phyloP scores from a whole-genome alignment of 2,888 invertebrate genomes.

The Diarsia rubi region DNA sequence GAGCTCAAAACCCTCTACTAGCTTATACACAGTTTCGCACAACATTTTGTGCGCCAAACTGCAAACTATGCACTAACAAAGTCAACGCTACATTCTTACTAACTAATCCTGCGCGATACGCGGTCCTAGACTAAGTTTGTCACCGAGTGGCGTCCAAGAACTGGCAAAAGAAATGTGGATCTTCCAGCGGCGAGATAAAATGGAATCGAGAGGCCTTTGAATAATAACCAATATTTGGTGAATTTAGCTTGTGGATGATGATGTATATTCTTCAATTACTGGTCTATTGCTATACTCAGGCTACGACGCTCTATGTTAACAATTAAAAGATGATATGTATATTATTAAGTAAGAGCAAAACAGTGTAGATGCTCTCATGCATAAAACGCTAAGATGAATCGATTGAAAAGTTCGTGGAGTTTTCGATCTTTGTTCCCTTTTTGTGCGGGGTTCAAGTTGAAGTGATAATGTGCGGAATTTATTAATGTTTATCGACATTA shows the following conservation, averaged over 20 bases:
- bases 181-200: no score
- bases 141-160: no score
- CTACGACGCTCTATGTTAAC: slow-evolving; percentile 16
- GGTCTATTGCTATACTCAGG: neutral
- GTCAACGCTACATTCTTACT: slow-evolving; percentile 44
- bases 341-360: slow-evolving; percentile 36
- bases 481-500: neutral
- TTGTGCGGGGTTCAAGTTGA: neutral
- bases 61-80: slow-evolving; percentile 55
- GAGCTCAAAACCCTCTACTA: slow-evolving; percentile 11
- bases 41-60: slow-evolving; percentile 39
- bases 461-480: neutral
- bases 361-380: slow-evolving; percentile 31
- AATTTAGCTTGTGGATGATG: no score
- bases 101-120: slow-evolving; percentile 25
- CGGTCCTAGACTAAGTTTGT: no score
- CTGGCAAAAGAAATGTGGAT: no score
- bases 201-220: no score
- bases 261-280: neutral
- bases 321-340: no score
- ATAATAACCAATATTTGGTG: no score
- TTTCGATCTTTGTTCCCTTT: slow-evolving; percentile 7
- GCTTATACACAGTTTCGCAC: slow-evolving; percentile 30
- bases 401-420: slow-evolving; percentile 31
- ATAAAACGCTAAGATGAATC: slow-evolving; percentile 36